Conservation (phyloP, 2,113 vertebrate species). For the Cinclus cinclus region DNA sequence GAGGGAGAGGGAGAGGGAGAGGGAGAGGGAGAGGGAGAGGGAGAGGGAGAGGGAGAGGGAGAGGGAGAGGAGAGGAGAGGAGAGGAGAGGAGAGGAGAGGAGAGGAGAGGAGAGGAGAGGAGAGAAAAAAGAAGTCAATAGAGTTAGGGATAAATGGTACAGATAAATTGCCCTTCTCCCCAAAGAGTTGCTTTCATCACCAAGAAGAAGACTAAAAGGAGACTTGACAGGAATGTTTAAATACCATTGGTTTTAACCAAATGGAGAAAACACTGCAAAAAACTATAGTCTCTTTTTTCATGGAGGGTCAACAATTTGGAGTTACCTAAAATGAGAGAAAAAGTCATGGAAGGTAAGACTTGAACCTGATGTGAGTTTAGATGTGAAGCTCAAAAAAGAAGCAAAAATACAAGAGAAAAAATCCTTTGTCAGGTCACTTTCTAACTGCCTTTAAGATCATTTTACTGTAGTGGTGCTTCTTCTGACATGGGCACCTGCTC, state of each 20-base stretch:
- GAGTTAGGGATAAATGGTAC: background rate
- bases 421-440: background rate
- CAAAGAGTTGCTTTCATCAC: background rate
- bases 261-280: background rate
- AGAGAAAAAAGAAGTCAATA: background rate
- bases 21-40: too few relatives aligned
- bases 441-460: background rate
- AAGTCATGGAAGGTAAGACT: background rate
- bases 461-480: background rate
- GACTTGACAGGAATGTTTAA: background rate
- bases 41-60: too few relatives aligned
- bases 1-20: too few relatives aligned
- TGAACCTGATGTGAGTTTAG: background rate
- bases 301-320: background rate
- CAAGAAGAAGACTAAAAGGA: background rate
- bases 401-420: background rate
- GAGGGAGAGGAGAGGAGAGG: too few relatives aligned
- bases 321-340: background rate
- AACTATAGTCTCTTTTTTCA: background rate
- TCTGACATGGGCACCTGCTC: background rate
- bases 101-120: background rate
- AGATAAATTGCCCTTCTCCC: background rate
- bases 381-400: background rate
- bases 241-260: background rate
- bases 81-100: rapidly evolving